Evolutionary conservation across 2,797 vertebrate species (phyloP).

Genomic region (Gymnoscopelus braueri): DNA sequence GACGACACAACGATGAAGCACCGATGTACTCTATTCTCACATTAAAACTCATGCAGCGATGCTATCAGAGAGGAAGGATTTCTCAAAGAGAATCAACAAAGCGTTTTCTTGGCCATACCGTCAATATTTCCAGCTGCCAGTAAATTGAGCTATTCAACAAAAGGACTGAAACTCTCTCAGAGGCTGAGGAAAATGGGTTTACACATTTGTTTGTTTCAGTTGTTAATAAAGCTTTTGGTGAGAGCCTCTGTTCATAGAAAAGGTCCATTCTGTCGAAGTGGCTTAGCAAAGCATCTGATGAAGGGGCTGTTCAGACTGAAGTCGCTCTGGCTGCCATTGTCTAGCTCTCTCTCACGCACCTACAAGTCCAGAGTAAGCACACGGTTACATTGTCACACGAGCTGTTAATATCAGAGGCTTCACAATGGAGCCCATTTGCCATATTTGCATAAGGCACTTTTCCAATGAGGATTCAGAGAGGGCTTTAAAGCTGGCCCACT

Average conservation of each 20-base stretch:
- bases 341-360: conserved; percentile 77
- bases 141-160: conserved; percentile 64
- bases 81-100: conserved; percentile 59
- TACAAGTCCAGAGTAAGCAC: conserved; percentile 76
- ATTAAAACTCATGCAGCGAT: conserved; percentile 53
- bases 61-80: conserved; percentile 56
- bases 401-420: conserved; percentile 83
- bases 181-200: conserved; percentile 53
- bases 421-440: conserved; percentile 81
- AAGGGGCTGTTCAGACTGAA: conserved; percentile 79
- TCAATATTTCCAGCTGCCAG: conserved; percentile 50
- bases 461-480: conserved; percentile 82
- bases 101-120: conserved; percentile 50
- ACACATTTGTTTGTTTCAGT: conserved; percentile 69
- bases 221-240: conserved; percentile 71
- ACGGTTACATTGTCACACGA: conserved; percentile 80
- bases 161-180: conserved; percentile 52
- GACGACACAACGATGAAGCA: conserved; percentile 34
- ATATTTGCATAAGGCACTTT: conserved; percentile 89
- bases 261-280: conserved; percentile 72
- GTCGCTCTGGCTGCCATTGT: conserved; percentile 74
- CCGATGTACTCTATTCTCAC: conserved; percentile 54
- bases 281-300: conserved; percentile 74
- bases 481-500: conserved; percentile 84
- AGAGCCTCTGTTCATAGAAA: conserved; percentile 60